Evolutionary conservation across 2,797 vertebrate genomes (phyloP), one percentile per base, ranked within the genome.

Genomic region (Pelochelys cantorii): DNA sequence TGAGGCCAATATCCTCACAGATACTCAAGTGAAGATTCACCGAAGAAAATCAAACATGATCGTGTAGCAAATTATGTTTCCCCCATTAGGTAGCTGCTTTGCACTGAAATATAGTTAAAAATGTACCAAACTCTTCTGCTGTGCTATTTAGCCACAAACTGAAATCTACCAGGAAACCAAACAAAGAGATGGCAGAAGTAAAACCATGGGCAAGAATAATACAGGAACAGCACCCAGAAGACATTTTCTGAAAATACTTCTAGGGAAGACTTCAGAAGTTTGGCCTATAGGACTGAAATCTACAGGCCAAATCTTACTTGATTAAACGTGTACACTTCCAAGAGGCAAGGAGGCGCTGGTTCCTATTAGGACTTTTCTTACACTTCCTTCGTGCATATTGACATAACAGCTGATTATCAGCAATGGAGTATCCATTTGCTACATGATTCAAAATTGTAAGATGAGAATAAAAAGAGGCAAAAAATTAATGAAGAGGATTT

Each of bases 81-180:
- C 20, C 42, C 7, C 37, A 48, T 27, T 25, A 48, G 37, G 71
- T 42, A 75, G 22, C 71, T 75, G 37, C 71, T 75, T 75, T 75
- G 12, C 37, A 7, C 5, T 75, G 20, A 0, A 79, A 74, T 29
- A 4, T 3, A 83, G 2, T 68, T 11, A 85, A 2, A 4, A 77
- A 85, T 74, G 81, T 12, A 29, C 2, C 34, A 79, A 57, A 48
- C 90, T 74, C 27, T 1, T 92, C 94, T 95, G 95, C 90, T 75
- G 1, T 1, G 17, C 56, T 52, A 62, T 92, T 93, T 95, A 79
- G 18, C 10, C 59, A 1, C 78, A n/a, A 85, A 13, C 88, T 82
- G 2, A 57, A n/a, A 34, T 68, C 90, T 87, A 89, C 94, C 87
- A 80, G 75, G 94, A 93, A 92, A 92, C 92, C 88, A 55, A 34